Percentiles rank a stretch among this genome's conserved stretches.
phyloP scores from a whole-genome alignment of 2,888 invertebrate species.

The Boloria selene region DNA sequence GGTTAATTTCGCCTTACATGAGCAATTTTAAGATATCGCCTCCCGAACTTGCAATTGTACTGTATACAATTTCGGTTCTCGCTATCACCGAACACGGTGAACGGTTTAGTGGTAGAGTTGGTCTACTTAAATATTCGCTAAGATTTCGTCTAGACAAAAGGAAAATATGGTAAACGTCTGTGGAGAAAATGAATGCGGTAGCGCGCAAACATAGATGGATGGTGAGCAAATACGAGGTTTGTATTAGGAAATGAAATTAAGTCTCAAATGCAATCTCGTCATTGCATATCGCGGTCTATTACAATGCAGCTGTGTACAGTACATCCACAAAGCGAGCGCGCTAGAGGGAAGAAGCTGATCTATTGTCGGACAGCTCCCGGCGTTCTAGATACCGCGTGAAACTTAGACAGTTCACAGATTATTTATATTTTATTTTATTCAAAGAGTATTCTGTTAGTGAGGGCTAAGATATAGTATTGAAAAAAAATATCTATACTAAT shows the following conservation, averaged over 20 bases:
- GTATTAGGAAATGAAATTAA: constrained; percentile 80
- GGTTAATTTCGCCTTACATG: constrained; percentile 82
- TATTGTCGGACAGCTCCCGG: constrained; percentile 46
- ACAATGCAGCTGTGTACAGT: constrained; percentile 36
- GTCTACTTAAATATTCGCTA: constrained; percentile 77
- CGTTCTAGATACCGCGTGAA: constrained; percentile 44
- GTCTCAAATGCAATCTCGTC: constrained; percentile 67
- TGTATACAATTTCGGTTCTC: constrained; percentile 42
- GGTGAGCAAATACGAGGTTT: constrained; percentile 67
- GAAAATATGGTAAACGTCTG: constrained; percentile 75
- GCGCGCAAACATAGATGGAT: constrained; percentile 72
- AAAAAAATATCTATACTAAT: background rate
- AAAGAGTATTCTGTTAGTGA: constrained; percentile 15
- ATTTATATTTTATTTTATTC: constrained; percentile 41
- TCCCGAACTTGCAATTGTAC: constrained; percentile 63
- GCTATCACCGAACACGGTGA: constrained; percentile 23
- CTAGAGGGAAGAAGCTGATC: constrained; percentile 44
- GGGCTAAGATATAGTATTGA: background rate
- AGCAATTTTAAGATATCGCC: constrained; percentile 78
- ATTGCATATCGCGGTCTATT: constrained; percentile 52
- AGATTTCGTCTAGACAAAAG: constrained; percentile 82
- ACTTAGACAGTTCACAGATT: constrained; percentile 44
- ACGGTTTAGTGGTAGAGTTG: constrained; percentile 39
- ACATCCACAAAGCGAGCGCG: constrained; percentile 38
- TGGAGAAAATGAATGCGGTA: constrained; percentile 70